Base-by-base conservation (phyloP, 2,888 invertebrate species). In the Melieria omissa region DNA sequence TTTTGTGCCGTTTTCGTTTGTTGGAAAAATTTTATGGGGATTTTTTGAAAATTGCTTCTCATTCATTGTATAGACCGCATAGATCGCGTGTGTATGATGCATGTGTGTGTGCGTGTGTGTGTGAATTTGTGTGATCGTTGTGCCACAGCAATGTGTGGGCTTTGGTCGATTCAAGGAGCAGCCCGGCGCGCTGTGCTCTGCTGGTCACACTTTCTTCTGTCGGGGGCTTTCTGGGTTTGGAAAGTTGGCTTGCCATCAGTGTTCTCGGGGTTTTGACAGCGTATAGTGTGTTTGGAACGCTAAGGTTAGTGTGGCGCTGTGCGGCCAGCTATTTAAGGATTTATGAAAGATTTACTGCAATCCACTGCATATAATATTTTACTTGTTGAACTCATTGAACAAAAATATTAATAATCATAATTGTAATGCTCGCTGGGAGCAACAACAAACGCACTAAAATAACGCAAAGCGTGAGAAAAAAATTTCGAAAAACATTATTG, bases 261-360 rank as follows among this genome's bases (percentile, higher is more conserved):
- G 88, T 87, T 87, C 87, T 88, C 87, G 87, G 86, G 87, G 87
- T 86, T 87, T 86, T 86, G 85, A 85, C 87, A 85, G 86, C 86
- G 88, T 86, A 86, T 86, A 87, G 87, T 87, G 87, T 87, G 86
- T 85, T 86, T 85, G 83, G 84, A 86, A 86, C 87, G 86, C 87
- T 87, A 86, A 87, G 87, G 87, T 87, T 86, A 83, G 87, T 87
- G 79, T 77, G 79, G 77, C 66, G 63, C 71, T 16, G 64, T 45
- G 60, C 65, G 62, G 47, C 16, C 14, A 5, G 9, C 1, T 54
- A 45, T 62, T 55, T 66, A 63, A 62, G 63, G 66, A 66, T 73
- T 72, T 71, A 60, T 42, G 70, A 70, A 65, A 65, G 62, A 71
- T 29, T 29, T 29, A 2, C 29, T 29, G 29, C 29, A 29, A 29